phyloP scores from a whole-genome alignment of 2,888 invertebrate genomes.

The Serrognathus titanus region DNA sequence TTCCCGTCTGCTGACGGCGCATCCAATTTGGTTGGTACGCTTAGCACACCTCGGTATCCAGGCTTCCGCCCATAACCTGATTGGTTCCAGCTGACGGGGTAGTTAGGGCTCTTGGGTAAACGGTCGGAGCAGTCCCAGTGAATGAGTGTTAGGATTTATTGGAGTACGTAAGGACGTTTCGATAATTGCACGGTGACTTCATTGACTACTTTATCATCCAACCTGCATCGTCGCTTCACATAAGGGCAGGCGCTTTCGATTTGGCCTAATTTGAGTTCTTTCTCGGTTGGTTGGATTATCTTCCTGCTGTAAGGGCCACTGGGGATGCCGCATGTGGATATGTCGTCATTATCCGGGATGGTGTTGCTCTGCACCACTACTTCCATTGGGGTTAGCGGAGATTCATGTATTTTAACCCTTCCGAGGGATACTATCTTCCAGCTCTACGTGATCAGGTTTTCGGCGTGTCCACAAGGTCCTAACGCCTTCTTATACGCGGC shows the following conservation, averaged over 20 bases:
- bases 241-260: conserved; percentile 25
- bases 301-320: conserved; percentile 42
- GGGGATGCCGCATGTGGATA: conserved; percentile 38
- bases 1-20: conserved; percentile 27
- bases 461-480: conserved; percentile 43
- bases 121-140: conserved; percentile 50
- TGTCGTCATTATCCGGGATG: conserved; percentile 5
- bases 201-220: conserved; percentile 15
- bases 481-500: conserved; percentile 41
- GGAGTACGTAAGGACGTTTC: conserved; percentile 34
- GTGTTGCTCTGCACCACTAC: conserved; percentile 6
- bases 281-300: conserved; percentile 35
- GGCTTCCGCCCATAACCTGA: no score
- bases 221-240: conserved; percentile 9
- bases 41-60: no score
- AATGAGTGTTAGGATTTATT: conserved; percentile 39
- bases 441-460: conserved; percentile 33
- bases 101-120: conserved; percentile 43
- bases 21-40: no score
- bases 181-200: conserved; percentile 14
- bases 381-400: background rate
- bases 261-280: conserved; percentile 29
- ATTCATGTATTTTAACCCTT: background rate
- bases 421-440: conserved; percentile 35
- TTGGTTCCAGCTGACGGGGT: no score